Evolutionary conservation across 2,113 vertebrate species (phyloP), one percentile per base, ranked within the genome.

Genomic region (Leucosticte australis): DNA sequence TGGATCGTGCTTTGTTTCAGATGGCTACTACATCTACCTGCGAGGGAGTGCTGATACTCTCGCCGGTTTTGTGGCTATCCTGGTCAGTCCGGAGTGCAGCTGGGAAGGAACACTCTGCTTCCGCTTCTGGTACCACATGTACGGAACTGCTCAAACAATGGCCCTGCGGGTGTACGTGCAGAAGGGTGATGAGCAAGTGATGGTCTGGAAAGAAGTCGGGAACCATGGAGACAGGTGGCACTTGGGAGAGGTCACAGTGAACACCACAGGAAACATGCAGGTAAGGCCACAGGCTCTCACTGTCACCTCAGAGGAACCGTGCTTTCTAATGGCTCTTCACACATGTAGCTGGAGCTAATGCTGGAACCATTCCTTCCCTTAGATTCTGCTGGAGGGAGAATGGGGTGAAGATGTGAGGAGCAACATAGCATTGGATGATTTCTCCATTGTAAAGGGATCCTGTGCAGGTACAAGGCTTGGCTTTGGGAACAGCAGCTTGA

Each of bases 121-220:
- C 82, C 78, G 92, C 31, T 98, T 99, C 95, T 98, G 98, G 98
- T 98, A 98, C 93, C 98, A 98, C 93, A 98, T 98, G 98, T 98
- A 98, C 13, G 98, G 98, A 46, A 81, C 41, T 26, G 97, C 97
- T 39, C 3, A 22, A 12, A 53, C 90, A 13, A 98, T 98, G 98
- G 86, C 94, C 27, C 96, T 99, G 50, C 96, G 94, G 10, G 86
- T 98, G 39, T 91, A 85, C 0, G 12, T 74, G 49, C 11, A 0
- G 23, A 21, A 15, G 20, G 31, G 10, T 2, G 11, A 28, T 9
- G 31, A 20, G 1, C 24, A 0, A 7, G 14, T 28, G 56, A 7
- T 1, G 26, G 2, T 81, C 31, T 94, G 92, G 92, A 1, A 3
- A 13, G 4, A 46, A 13, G 0, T 0, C 33, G 93, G 90, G n/a